A percentile compares a stretch with the other conserved stretches of the same genome.
Evolutionary conservation across 2,888 invertebrate species (phyloP).

Genomic region (Tetropium fuscum): DNA sequence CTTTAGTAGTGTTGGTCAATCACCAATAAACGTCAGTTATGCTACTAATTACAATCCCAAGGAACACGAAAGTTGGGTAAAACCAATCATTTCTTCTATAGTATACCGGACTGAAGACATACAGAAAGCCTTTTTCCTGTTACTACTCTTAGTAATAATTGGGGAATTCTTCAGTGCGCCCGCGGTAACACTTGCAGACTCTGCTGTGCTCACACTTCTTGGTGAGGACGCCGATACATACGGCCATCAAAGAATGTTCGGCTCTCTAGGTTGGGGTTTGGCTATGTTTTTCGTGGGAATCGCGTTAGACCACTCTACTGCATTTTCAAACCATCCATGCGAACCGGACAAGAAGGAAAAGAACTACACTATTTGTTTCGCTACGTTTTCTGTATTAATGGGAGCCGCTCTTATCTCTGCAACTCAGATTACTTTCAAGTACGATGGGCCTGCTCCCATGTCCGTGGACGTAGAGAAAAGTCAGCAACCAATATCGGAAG

Average conservation of each 20-base stretch:
- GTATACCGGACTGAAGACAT: conserved; percentile 93
- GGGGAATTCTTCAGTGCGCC: conserved; percentile 99
- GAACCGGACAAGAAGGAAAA: conserved; percentile 91
- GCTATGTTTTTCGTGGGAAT: conserved; percentile 99
- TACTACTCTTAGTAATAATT: conserved; percentile 91
- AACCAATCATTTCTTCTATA: conserved; percentile 92
- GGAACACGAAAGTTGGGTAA: conserved; percentile 81
- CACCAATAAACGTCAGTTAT: conserved; percentile 82
- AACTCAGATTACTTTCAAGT: conserved; percentile 85
- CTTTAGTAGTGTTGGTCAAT: conserved; percentile 70
- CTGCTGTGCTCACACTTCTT: conserved; percentile 88
- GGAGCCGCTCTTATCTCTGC: conserved; percentile 93
- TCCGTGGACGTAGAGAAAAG: conserved; percentile 54
- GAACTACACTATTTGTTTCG: conserved; percentile 99
- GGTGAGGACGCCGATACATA: conserved; percentile 92
- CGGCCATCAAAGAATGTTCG: conserved; percentile 87
- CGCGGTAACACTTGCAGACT: conserved; percentile 94
- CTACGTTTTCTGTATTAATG: conserved; percentile 97
- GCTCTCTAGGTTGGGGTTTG: conserved; percentile 95
- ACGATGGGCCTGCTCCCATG: conserved; percentile 64
- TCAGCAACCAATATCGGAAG: conserved; percentile 69
- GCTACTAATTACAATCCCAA: conserved; percentile 81
- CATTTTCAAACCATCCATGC: conserved; percentile 94
- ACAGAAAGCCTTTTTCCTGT: conserved; percentile 94
- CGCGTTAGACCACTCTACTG: conserved; percentile 95